Evolutionary conservation across 2,113 vertebrate genomes (phyloP), one percentile per base, ranked within the genome.

Genomic region (Lathamus discolor): DNA sequence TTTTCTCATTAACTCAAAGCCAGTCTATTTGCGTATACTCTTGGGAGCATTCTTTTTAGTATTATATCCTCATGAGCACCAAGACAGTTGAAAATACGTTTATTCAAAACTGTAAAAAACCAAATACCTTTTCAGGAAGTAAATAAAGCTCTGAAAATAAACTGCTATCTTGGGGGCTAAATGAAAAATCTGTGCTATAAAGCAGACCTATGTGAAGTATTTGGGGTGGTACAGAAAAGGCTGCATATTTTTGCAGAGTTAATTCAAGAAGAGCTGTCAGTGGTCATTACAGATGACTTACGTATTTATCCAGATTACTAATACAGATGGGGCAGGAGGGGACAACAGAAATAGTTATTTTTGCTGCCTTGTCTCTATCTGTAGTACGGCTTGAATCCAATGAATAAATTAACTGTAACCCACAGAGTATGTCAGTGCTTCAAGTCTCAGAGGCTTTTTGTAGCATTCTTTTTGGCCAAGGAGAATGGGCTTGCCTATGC

Each of bases 401-500:
- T 52, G 24, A 85, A 51, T 87, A 85, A 85, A 89, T 86, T 52
- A 78, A 35, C 19, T 9, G 10, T 49, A 63, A 62, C 13, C 39
- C 48, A 35, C 16, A 19, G 22, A 48, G 18, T 17, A 25, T n/a
- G 24, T 46, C 41, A 15, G 24, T 23, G 25, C 66, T 83, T 69
- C 44, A 52, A 27, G 41, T 39, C 52, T 25, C 62, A n/a, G 67
- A 66, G 44, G 67, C 14, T 39, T 59, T 92, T 57, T 66, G 77
- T 46, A 82, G 61, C 24, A 41, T 39, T 18, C 13, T 29, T 81
- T 90, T 82, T 57, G 28, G 11, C 41, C 24, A 62, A 66, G 57
- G 44, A 37, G 29, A 68, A 18, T 49, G 1, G 0, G 11, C 18
- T 61, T 37, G 68, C n/a, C 44, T 49, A 0, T 2, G 3, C 2